These are phyloP conservation scores for Gobiocypris rarus DNA, from an alignment of 2,113 vertebrate genomes.

Conservation along the genomic window DNA sequence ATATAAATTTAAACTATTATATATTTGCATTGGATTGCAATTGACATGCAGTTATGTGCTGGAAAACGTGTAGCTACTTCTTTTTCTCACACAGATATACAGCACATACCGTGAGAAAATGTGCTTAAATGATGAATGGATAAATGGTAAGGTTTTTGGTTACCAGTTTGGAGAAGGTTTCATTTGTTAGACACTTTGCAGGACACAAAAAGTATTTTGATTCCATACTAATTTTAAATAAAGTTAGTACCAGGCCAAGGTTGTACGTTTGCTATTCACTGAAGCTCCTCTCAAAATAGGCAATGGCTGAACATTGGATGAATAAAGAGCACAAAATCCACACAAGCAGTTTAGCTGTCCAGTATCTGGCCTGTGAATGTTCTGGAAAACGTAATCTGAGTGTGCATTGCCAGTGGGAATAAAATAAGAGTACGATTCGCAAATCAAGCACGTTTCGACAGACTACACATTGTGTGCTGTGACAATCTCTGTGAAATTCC, in stretches of 20 bases:
- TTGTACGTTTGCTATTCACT: not conserved
- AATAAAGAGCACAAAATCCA: conserved; percentile 34
- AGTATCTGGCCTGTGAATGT: conserved; percentile 42
- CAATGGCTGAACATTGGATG: not conserved
- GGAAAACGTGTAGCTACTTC: not conserved
- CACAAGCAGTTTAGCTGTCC: conserved; percentile 15
- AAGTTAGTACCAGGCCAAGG: not conserved
- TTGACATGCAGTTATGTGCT: not conserved
- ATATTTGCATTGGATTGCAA: not conserved
- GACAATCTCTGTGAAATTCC: conserved; percentile 33
- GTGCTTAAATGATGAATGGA: not conserved
- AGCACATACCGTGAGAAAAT: not conserved
- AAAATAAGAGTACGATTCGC: conserved; percentile 69
- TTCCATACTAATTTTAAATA: not conserved
- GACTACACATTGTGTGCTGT: conserved; percentile 52
- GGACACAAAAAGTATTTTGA: not conserved
- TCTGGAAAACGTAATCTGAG: conserved; percentile 67
- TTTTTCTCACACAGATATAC: too few species aligned
- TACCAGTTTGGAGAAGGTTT: not conserved
- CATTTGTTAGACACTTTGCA: not conserved
- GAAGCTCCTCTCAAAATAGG: not conserved
- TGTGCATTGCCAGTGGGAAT: conserved; percentile 57
- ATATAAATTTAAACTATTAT: too few species aligned
- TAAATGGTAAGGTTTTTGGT: not conserved
- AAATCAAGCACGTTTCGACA: conserved; percentile 69